These are phyloP conservation scores for Drosophila phalerata DNA, from an alignment of 2,888 invertebrate species.

Conservation along the genomic window DNA sequence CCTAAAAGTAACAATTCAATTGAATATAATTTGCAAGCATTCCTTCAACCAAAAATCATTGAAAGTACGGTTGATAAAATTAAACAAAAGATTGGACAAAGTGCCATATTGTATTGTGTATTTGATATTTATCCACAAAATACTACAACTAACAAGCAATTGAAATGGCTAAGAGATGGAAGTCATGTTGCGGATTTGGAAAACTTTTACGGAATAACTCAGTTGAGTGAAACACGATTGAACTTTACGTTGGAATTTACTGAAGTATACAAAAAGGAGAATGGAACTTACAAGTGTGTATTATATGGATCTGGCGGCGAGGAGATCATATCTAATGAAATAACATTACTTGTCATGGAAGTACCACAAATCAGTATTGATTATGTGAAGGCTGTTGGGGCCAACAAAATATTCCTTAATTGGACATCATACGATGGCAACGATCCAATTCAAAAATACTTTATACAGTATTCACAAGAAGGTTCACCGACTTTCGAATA, in stretches of 20 bases:
- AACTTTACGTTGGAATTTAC: slow-evolving; percentile 87
- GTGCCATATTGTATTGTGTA: slow-evolving; percentile 87
- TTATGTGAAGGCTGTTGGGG: slow-evolving; percentile 91
- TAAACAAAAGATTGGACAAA: slow-evolving; percentile 86
- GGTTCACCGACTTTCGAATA: slow-evolving; percentile 87
- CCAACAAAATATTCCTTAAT: slow-evolving; percentile 91
- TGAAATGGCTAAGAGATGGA: slow-evolving; percentile 88
- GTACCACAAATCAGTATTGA: slow-evolving; percentile 90
- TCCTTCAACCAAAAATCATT: slow-evolving; percentile 85
- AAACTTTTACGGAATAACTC: slow-evolving; percentile 83
- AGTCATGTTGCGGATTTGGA: slow-evolving; percentile 82
- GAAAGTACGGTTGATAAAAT: slow-evolving; percentile 84
- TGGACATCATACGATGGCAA: slow-evolving; percentile 94
- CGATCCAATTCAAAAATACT: slow-evolving; percentile 88
- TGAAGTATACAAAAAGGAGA: slow-evolving; percentile 89
- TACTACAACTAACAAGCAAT: slow-evolving; percentile 75
- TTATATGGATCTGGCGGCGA: slow-evolving; percentile 83
- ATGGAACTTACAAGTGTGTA: slow-evolving; percentile 89
- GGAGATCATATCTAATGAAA: slow-evolving; percentile 84
- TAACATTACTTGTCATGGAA: slow-evolving; percentile 88
- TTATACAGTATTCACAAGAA: slow-evolving; percentile 87
- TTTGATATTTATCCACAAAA: slow-evolving; percentile 88
- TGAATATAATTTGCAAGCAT: slow-evolving; percentile 73
- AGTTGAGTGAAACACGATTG: slow-evolving; percentile 87
- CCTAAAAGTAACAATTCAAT: slow-evolving; percentile 81